A percentile compares a stretch with the other conserved stretches of the same genome.
Evolutionary conservation across 2,888 invertebrate genomes (phyloP).

Genomic region (Cerastis rubricosa): DNA sequence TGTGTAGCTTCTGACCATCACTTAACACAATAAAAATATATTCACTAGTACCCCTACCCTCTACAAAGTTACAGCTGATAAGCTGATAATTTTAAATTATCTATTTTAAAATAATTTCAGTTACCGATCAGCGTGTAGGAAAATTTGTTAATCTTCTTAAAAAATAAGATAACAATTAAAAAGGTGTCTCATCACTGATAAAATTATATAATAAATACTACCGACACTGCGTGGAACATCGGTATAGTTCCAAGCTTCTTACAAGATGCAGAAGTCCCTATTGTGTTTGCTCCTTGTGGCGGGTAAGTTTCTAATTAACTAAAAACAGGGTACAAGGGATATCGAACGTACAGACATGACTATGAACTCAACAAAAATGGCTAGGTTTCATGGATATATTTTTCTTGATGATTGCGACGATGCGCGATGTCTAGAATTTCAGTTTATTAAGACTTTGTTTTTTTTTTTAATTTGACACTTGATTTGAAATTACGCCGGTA

Average conservation of each 20-base stretch:
- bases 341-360: not conserved
- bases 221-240: not conserved
- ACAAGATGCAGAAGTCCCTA: constrained; percentile 50
- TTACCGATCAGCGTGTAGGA: not conserved
- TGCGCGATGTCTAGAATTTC: too few species aligned
- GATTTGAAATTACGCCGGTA: too few species aligned
- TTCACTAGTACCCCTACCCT: not conserved
- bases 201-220: constrained; percentile 35
- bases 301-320: constrained; percentile 30
- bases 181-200: constrained; percentile 24
- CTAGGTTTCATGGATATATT: too few species aligned
- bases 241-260: constrained; percentile 1
- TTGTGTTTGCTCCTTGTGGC: constrained; percentile 47
- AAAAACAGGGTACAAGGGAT: not conserved
- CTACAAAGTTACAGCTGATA: not conserved
- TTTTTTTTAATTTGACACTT: too few species aligned
- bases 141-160: not conserved
- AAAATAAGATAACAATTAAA: constrained; percentile 18
- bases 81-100: constrained; percentile 14
- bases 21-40: constrained; percentile 1
- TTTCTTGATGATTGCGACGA: too few species aligned
- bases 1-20: not conserved
- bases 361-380: not conserved
- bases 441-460: too few species aligned
- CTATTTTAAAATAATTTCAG: constrained; percentile 18